These are phyloP conservation scores for Zaprionus obscuricornis DNA, from an alignment of 2,888 invertebrate genomes.

Conservation along the genomic window DNA sequence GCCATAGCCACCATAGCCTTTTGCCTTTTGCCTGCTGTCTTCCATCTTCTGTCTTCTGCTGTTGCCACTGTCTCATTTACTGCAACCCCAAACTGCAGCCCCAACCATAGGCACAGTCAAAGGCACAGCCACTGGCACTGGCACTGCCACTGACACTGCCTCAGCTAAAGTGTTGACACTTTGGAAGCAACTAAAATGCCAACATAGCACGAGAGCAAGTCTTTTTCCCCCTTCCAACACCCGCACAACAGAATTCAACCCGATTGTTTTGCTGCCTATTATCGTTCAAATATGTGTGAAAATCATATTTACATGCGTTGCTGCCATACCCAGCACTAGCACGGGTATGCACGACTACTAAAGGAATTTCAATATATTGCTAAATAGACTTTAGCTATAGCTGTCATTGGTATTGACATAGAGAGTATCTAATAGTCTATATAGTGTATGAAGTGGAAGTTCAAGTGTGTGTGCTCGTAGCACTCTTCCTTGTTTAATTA, in stretches of 20 bases:
- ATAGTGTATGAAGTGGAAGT: not conserved
- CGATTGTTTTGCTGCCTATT: slow-evolving; percentile 57
- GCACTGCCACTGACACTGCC: not conserved
- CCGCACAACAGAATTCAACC: not conserved
- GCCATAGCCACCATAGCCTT: slow-evolving; percentile 40
- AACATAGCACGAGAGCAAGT: too few relatives aligned
- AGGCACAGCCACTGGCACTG: not conserved
- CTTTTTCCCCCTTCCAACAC: not conserved
- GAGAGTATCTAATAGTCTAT: too few relatives aligned
- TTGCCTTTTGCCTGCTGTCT: not conserved
- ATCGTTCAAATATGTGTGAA: slow-evolving; percentile 55
- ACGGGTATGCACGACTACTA: too few relatives aligned
- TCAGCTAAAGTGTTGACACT: slow-evolving; percentile 58
- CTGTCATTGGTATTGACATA: too few relatives aligned
- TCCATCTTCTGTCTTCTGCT: too few relatives aligned
- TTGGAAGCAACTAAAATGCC: slow-evolving; percentile 8
- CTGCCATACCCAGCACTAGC: too few relatives aligned
- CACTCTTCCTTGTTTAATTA: slow-evolving; percentile 47
- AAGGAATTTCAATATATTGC: too few relatives aligned
- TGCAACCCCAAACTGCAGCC: too few relatives aligned
- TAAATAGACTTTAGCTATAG: too few relatives aligned
- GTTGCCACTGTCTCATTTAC: too few relatives aligned
- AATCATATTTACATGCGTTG: slow-evolving; percentile 24
- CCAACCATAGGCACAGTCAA: not conserved
- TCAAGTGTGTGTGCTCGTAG: not conserved